Base-by-base conservation (phyloP, 2,888 invertebrate genomes). In the Ectropis crepuscularia region DNA sequence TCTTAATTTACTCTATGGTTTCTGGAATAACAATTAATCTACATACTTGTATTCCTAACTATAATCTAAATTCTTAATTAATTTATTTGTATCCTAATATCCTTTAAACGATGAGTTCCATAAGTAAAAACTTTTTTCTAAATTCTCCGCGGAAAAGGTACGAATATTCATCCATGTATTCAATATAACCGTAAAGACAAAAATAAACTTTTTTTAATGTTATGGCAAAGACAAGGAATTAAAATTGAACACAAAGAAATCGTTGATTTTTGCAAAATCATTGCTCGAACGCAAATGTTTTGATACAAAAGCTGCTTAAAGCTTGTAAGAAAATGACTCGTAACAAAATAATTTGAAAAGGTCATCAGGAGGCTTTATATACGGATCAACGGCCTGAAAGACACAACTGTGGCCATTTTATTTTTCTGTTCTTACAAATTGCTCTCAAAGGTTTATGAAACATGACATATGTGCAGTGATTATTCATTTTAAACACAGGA, bases 321-420 rank as follows among this genome's bases (percentile, higher is more conserved):
- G 48, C n/a, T 48, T 43, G 48, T 54, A 54, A 45, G 41, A 39
- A 42, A 48, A 10, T 54, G 53, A 45, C 41, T 61, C 54, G 45
- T 41, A 62, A 61, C 63, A 69, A 61, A 69, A 71, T 68, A 67
- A 68, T 57, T 48, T 54, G 58, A 61, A 65, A 71, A 70, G 69
- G 70, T 76, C 66, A 72, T 61, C 57, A 63, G 61, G 37, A 62
- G 65, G 67, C 66, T 70, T 70, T 55, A 42, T 63, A 57, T 55
- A 65, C 67, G 70, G 72, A 76, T 76, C 77, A 78, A 73, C 70
- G 74, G 65, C 73, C 76, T 71, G 7, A 59, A 41, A 62, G 53
- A 69, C 65, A 41, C 1, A 7, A 5, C 9, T 10, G 16, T 38
- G n/a, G n/a, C 8, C 10, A 16, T 54, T 12, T 38, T 46, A n/a